phyloP scores from a whole-genome alignment of 92 coral and sea anemone genomes.

The Parazoanthus swiftii region DNA sequence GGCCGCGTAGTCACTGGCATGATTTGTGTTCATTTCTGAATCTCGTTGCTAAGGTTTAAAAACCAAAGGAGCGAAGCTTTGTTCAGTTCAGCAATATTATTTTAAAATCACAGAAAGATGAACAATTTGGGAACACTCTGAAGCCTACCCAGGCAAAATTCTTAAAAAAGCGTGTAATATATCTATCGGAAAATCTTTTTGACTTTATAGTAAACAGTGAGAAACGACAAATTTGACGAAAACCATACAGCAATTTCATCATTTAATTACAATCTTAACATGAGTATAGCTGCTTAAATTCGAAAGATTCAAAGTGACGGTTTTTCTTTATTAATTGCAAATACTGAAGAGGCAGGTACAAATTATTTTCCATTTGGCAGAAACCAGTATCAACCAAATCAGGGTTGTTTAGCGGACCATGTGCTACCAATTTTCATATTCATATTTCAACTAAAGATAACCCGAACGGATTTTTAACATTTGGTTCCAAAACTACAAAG shows the following conservation, averaged over 20 bases:
- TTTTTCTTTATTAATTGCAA: not conserved
- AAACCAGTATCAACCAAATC: not conserved
- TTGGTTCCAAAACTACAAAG: not conserved
- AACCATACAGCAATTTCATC: not conserved
- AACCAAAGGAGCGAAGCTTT: too few relatives aligned
- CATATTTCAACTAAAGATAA: not conserved
- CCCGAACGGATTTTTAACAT: not conserved
- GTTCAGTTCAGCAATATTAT: too few relatives aligned
- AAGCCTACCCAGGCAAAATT: too few relatives aligned
- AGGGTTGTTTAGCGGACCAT: not conserved
- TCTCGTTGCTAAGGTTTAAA: too few relatives aligned
- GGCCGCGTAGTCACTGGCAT: too few relatives aligned
- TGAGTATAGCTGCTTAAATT: too few relatives aligned
- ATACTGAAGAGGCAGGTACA: not conserved
- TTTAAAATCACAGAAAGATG: too few relatives aligned
- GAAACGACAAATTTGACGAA: not conserved
- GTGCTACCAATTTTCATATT: not conserved
- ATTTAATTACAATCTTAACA: not conserved
- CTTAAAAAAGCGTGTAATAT: too few relatives aligned
- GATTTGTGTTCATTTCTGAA: too few relatives aligned
- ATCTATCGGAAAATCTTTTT: not conserved
- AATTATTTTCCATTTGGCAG: not conserved
- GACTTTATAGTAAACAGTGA: too few relatives aligned
- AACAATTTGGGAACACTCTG: too few relatives aligned
- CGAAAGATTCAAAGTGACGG: not conserved